phyloP scores from a whole-genome alignment of 2,888 invertebrate species.

The Eristalinus aeneus region DNA sequence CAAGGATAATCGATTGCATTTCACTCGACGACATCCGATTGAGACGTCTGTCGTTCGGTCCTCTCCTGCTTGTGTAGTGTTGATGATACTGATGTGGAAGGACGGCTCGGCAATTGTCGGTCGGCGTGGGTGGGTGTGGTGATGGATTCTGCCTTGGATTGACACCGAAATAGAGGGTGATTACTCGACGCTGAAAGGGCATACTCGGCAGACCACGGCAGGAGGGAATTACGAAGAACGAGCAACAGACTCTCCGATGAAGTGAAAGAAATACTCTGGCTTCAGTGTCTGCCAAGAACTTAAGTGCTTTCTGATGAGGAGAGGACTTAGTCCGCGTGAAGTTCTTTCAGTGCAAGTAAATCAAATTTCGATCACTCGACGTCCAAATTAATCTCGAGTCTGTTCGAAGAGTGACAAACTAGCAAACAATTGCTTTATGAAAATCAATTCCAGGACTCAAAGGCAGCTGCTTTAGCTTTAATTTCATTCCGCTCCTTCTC shows the following conservation, averaged over 20 bases:
- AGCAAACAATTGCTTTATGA: too few relatives aligned
- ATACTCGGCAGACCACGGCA: neutral
- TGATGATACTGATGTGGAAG: too few relatives aligned
- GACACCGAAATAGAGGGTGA: neutral
- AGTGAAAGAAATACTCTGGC: neutral
- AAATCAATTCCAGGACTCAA: too few relatives aligned
- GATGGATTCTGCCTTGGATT: neutral
- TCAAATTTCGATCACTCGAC: too few relatives aligned
- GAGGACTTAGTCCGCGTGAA: too few relatives aligned
- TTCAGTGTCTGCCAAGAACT: neutral
- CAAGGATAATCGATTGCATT: conserved; percentile 48
- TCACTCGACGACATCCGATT: conserved; percentile 10
- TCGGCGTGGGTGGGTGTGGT: neutral
- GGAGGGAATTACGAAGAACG: neutral
- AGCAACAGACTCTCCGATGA: neutral
- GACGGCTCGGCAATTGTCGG: neutral
- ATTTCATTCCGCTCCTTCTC: too few relatives aligned
- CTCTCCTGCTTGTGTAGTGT: too few relatives aligned
- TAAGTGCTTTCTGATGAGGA: too few relatives aligned
- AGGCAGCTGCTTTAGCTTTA: too few relatives aligned
- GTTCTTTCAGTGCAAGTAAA: too few relatives aligned
- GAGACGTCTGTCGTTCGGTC: neutral
- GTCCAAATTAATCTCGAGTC: too few relatives aligned
- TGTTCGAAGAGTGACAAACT: too few relatives aligned
- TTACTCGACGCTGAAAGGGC: neutral